phyloP scores from a whole-genome alignment of 2,113 vertebrate genomes.

The Scatophagus argus region DNA sequence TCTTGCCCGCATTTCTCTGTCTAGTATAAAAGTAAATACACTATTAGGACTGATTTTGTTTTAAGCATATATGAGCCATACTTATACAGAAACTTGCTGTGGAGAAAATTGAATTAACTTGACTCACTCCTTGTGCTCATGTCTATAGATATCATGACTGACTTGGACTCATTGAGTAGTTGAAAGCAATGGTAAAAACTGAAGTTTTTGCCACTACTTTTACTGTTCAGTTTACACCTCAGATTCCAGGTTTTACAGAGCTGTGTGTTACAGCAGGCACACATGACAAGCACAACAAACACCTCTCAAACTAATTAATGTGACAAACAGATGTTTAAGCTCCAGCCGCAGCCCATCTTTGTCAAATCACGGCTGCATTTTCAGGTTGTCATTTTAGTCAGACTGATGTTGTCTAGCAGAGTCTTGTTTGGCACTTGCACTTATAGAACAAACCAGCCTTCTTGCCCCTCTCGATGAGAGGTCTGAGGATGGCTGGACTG shows the following conservation, averaged over 20 bases:
- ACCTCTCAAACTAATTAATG: slow-evolving; percentile 50
- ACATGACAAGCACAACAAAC: slow-evolving; percentile 31
- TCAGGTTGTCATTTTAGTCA: slow-evolving; percentile 37
- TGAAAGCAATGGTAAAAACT: neutral
- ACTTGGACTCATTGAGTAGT: neutral
- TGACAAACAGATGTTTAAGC: slow-evolving; percentile 69
- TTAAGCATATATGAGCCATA: neutral
- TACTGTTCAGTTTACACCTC: slow-evolving; percentile 40
- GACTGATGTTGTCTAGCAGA: slow-evolving; percentile 7
- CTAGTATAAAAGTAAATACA: neutral
- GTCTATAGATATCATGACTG: neutral
- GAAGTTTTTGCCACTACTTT: neutral
- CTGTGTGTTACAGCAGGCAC: neutral
- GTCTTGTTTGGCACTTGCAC: slow-evolving; percentile 16
- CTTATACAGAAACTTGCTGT: neutral
- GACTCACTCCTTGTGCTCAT: neutral
- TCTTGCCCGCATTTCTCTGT: neutral
- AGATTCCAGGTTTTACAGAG: slow-evolving; percentile 7
- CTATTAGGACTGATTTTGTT: neutral
- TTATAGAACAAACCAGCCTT: slow-evolving; percentile 6
- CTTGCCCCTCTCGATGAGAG: neutral
- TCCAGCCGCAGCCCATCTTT: slow-evolving; percentile 22
- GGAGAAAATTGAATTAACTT: neutral
- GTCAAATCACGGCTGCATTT: slow-evolving; percentile 41
- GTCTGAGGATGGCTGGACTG: neutral